Percentiles rank a stretch among this genome's conserved stretches.
Evolutionary conservation across 2,888 invertebrate genomes (phyloP).

Genomic region (Meteorus cinctellus): DNA sequence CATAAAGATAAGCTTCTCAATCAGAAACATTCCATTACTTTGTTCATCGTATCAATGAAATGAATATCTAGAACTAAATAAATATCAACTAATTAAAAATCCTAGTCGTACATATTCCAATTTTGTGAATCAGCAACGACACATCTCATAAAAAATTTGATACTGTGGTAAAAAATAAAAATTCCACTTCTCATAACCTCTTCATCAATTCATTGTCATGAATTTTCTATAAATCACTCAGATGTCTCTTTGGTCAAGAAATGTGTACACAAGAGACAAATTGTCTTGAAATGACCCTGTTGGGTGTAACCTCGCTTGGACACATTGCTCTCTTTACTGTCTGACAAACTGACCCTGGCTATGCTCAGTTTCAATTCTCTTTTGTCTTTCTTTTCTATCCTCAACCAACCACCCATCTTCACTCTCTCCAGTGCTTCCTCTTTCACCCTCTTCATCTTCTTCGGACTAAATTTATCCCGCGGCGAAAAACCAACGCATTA

Average conservation of each 20-base stretch:
- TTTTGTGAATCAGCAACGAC: too few relatives aligned
- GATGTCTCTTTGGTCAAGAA: neutral
- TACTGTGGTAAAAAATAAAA: too few relatives aligned
- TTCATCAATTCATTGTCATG: slow-evolving; percentile 23
- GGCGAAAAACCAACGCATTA: slow-evolving; percentile 64
- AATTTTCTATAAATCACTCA: neutral
- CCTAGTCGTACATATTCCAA: too few relatives aligned
- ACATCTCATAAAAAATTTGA: too few relatives aligned
- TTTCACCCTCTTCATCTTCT: slow-evolving; percentile 8
- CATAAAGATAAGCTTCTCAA: too few relatives aligned
- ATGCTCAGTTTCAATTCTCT: slow-evolving; percentile 19
- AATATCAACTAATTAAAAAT: too few relatives aligned
- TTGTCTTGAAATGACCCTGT: slow-evolving; percentile 41
- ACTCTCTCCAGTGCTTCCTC: neutral
- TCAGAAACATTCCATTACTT: too few relatives aligned
- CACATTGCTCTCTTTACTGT: slow-evolving; percentile 62
- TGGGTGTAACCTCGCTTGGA: slow-evolving; percentile 57
- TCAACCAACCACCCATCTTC: too few relatives aligned
- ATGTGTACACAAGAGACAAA: slow-evolving; percentile 40
- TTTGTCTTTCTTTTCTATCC: neutral
- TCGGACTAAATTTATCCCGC: neutral
- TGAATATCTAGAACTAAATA: too few relatives aligned
- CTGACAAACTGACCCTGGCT: slow-evolving; percentile 70
- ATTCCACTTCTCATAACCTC: neutral
- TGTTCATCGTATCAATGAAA: too few relatives aligned